These are phyloP conservation scores for Aplidium turbinatum DNA, from an alignment of 23 tunicate species.

Conservation along the genomic window DNA sequence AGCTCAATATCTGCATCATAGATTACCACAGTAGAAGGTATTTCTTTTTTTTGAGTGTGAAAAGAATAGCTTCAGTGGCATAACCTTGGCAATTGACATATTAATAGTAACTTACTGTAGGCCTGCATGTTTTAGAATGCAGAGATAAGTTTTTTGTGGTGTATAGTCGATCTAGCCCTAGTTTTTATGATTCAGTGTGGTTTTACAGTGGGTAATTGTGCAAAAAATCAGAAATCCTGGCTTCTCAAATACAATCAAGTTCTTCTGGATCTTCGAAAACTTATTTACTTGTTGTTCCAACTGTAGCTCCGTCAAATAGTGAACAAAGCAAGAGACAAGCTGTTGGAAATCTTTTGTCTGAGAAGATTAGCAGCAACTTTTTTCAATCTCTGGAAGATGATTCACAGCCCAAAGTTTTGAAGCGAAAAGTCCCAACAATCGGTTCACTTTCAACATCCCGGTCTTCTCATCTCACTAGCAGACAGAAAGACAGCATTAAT, in stretches of 20 bases:
- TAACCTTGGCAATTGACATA: too few relatives aligned
- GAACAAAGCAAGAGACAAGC: constrained; percentile 91
- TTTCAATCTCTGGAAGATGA: constrained; percentile 72
- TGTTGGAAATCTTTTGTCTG: constrained; percentile 73
- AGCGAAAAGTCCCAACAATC: constrained; percentile 74
- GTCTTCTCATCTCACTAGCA: constrained; percentile 27
- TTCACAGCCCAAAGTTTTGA: constrained; percentile 63
- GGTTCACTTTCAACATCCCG: constrained; percentile 36
- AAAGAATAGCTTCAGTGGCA: too few relatives aligned
- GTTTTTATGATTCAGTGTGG: too few relatives aligned
- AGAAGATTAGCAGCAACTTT: constrained; percentile 46
- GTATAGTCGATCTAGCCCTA: too few relatives aligned
- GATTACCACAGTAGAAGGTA: too few relatives aligned
- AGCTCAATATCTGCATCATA: too few relatives aligned
- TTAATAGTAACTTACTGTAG: too few relatives aligned
- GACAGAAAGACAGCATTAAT: constrained; percentile 28
- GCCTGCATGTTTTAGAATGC: too few relatives aligned
- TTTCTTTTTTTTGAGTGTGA: too few relatives aligned
- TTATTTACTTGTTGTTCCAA: constrained; percentile 81
- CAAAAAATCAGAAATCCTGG: too few relatives aligned
- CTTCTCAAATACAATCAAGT: constrained; percentile 60
- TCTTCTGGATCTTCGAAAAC: constrained; percentile 77
- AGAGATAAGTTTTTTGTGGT: too few relatives aligned
- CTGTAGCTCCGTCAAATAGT: constrained; percentile 84
- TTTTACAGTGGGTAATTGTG: too few relatives aligned